Base-by-base conservation (phyloP, 2,113 vertebrate genomes). In the Ornithorhynchus anatinus region DNA sequence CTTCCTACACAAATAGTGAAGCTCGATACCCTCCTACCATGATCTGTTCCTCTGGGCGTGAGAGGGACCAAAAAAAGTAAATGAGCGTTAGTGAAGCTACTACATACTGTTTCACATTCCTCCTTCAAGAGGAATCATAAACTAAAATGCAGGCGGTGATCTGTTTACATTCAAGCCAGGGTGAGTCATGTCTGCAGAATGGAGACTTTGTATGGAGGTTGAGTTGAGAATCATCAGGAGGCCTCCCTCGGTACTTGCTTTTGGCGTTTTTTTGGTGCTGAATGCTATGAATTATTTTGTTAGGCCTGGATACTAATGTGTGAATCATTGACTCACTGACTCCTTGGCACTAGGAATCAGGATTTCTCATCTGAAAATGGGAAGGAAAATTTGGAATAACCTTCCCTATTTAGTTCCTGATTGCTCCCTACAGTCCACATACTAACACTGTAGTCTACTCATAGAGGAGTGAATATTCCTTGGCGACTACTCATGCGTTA, bases 1-100 rank as follows among this genome's bases (percentile, higher is more conserved):
- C 53, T 37, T 31, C 44, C 79, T 84, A 66, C 51, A 57, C 48
- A 75, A 81, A 38, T 2, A 57, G 42, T n/a, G 45, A 84, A 82
- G 80, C 25, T 10, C 63, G 57, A 69, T 70, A 59, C 6, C 32
- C 59, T 79, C 35, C 43, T 67, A 35, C 44, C 53, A 51, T 27
- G 39, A 53, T 63, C 56, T 22, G 45, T 58, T 53, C 68, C 29
- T 51, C 5, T 6, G 64, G 47, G 38, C 10, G 10, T 63, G 20
- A n/a, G 43, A 43, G 33, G 68, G 23, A 39, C 58, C 47, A 59
- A 62, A 72, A 72, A 35, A 52, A 76, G 19, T 3, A 63, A 72
- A 56, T 32, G 25, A 5, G 20, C 4, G 72, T 64, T 65, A 45
- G 45, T 11, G 4, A 63, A 35, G 37, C 13, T n/a, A 53, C 23